Evolutionary conservation across 2,113 vertebrate species (phyloP).

Genomic region (Motacilla alba): DNA sequence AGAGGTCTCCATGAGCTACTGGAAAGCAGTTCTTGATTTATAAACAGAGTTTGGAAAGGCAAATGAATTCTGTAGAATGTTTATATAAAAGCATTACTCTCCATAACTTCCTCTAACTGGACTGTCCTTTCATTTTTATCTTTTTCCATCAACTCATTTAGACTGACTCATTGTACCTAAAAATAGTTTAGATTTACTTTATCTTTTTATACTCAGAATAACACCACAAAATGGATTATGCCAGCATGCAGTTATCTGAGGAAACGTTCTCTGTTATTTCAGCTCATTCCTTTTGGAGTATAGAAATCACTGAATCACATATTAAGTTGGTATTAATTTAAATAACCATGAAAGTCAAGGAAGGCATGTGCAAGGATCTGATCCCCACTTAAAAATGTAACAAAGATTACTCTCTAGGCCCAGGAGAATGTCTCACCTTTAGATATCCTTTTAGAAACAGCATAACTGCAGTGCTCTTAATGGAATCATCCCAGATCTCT

Average conservation of each 20-base stretch:
- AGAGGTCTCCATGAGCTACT: neutral
- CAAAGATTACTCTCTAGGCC: neutral
- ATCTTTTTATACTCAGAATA: neutral
- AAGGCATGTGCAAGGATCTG: neutral
- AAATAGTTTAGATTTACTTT: conserved; percentile 47
- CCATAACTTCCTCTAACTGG: conserved; percentile 27
- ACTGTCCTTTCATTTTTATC: conserved; percentile 18
- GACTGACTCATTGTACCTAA: neutral
- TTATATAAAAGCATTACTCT: conserved; percentile 6
- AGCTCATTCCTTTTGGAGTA: neutral
- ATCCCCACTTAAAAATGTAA: neutral
- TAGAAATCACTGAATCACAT: neutral
- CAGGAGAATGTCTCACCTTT: neutral
- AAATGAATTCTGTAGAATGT: conserved; percentile 8
- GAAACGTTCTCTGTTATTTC: neutral
- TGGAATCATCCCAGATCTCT: neutral
- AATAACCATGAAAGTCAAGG: neutral
- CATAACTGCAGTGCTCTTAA: neutral
- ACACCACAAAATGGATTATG: conserved; percentile 2
- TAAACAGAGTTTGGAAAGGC: neutral
- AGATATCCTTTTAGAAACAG: neutral
- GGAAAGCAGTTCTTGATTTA: neutral
- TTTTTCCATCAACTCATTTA: conserved; percentile 35
- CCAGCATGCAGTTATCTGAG: neutral
- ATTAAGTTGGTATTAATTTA: neutral